Conservation (phyloP, 2,888 invertebrate species). For the Coelopa pilipes region DNA sequence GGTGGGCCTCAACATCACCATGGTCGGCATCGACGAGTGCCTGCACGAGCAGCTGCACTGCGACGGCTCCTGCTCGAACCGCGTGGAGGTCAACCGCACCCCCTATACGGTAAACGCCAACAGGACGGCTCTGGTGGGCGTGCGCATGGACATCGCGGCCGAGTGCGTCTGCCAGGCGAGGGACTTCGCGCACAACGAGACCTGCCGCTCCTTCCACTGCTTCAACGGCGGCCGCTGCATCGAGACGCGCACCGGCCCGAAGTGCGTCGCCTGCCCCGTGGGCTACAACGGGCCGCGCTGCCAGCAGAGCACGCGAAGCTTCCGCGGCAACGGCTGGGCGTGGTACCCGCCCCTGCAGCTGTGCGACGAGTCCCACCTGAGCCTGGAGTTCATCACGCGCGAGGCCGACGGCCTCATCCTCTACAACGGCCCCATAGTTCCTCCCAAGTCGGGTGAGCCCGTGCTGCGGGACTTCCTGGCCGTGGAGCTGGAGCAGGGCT, state of each 20-base stretch:
- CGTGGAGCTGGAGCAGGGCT: conserved; percentile 90
- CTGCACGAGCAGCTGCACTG: conserved; percentile 89
- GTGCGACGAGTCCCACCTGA: conserved; percentile 93
- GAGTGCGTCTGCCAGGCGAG: conserved; percentile 93
- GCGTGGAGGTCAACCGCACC: conserved; percentile 80
- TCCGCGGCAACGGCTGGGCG: conserved; percentile 94
- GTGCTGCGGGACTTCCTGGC: conserved; percentile 94
- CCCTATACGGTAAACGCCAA: conserved; percentile 97
- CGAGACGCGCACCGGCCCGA: conserved; percentile 86
- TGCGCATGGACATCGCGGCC: conserved; percentile 89
- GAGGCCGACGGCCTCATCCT: conserved; percentile 89
- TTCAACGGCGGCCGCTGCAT: conserved; percentile 96
- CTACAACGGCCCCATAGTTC: conserved; percentile 97
- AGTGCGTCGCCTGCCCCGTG: conserved; percentile 86
- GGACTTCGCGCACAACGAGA: conserved; percentile 88
- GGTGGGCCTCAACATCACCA: conserved; percentile 92
- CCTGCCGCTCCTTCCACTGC: conserved; percentile 88
- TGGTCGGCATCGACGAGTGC: conserved; percentile 97
- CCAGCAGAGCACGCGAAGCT: conserved; percentile 94
- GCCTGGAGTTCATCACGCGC: conserved; percentile 93
- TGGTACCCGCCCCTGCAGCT: conserved; percentile 97
- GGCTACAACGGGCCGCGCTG: conserved; percentile 96
- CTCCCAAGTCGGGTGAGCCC: conserved; percentile 83
- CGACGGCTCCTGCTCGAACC: conserved; percentile 93
- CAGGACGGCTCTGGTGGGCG: conserved; percentile 94